phyloP scores from a whole-genome alignment of 2,113 vertebrate species.

The Archocentrus centrarchus region DNA sequence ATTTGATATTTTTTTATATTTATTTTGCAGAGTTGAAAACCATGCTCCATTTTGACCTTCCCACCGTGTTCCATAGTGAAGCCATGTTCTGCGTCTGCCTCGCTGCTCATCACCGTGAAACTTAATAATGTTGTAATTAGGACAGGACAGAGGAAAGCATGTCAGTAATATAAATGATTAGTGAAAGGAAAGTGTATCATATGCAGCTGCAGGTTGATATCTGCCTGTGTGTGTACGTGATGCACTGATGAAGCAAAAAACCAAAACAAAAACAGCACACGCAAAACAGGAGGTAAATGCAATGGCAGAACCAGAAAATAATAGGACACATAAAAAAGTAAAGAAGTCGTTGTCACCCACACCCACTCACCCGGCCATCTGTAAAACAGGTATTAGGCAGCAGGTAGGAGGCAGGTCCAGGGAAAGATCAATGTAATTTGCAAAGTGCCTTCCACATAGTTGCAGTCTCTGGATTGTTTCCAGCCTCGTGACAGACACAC shows the following conservation, averaged over 20 bases:
- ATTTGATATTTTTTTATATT: neutral
- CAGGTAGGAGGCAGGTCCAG: constrained; percentile 63
- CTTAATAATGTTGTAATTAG: constrained; percentile 51
- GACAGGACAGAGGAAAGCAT: constrained; percentile 23
- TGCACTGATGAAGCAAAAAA: neutral
- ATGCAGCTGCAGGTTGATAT: neutral
- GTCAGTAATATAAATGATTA: constrained; percentile 36
- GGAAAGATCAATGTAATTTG: constrained; percentile 75
- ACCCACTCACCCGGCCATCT: neutral
- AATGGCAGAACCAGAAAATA: neutral
- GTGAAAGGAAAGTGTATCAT: neutral
- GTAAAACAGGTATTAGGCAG: constrained; percentile 56
- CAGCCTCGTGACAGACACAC: constrained; percentile 10
- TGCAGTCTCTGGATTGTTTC: constrained; percentile 58
- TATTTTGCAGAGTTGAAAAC: neutral
- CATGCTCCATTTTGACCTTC: neutral
- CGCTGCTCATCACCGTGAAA: constrained; percentile 27
- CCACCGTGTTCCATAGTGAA: neutral
- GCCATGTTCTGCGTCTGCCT: neutral
- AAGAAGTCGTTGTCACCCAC: neutral
- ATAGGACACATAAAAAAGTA: neutral
- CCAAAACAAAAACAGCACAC: too few relatives aligned
- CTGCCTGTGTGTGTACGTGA: neutral
- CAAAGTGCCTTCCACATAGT: constrained; percentile 69
- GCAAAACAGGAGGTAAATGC: neutral